Percentiles rank a stretch among this genome's conserved stretches.
Conservation (phyloP, 1,140 invertebrate species). For the Calosoma granatense region DNA sequence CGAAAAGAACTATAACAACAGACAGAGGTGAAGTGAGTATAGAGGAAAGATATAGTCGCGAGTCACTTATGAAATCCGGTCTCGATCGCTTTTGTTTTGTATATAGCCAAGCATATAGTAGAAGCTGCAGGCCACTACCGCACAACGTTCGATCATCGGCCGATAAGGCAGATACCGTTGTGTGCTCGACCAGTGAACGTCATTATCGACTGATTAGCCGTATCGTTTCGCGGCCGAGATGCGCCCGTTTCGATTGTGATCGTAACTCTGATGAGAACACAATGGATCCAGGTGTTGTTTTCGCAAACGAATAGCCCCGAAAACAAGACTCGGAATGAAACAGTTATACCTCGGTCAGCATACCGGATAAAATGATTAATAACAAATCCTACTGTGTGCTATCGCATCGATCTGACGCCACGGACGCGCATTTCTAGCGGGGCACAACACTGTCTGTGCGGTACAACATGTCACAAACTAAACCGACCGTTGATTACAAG, state of each 20-base stretch:
- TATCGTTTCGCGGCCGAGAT: background rate
- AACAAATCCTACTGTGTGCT: constrained; percentile 4
- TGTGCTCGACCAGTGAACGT: too few relatives aligned
- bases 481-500: too few relatives aligned
- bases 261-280: background rate
- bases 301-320: background rate
- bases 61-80: background rate
- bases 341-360: too few relatives aligned
- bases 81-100: background rate
- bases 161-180: background rate
- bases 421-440: background rate
- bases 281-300: background rate
- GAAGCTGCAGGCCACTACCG: too few relatives aligned
- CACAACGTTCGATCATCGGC: background rate
- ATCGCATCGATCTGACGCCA: background rate
- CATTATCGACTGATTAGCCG: background rate
- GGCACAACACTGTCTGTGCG: background rate
- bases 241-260: background rate
- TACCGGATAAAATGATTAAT: constrained; percentile 7
- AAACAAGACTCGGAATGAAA: background rate
- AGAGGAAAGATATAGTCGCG: too few relatives aligned
- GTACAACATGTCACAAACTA: background rate
- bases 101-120: background rate
- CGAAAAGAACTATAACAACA: too few relatives aligned
- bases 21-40: too few relatives aligned